phyloP scores from a whole-genome alignment of 2,888 invertebrate species.

The Dromius quadrimaculatus region DNA sequence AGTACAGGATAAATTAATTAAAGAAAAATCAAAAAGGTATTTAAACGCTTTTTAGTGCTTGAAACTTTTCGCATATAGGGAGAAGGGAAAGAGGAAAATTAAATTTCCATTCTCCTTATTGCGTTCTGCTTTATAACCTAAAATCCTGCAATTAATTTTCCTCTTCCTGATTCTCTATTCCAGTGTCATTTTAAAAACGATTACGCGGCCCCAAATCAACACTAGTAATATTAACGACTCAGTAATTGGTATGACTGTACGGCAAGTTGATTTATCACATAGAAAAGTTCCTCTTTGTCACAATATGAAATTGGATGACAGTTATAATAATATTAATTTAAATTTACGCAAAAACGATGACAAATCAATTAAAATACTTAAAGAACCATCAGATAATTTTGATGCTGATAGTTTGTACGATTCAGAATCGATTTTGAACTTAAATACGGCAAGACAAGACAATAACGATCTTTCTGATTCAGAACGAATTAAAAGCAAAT shows the following conservation, averaged over 20 bases:
- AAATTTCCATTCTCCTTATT: conserved; percentile 61
- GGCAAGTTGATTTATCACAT: neutral
- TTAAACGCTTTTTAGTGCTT: neutral
- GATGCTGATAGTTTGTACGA: conserved; percentile 20
- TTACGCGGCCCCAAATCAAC: conserved; percentile 62
- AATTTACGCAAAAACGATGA: neutral
- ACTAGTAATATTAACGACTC: conserved; percentile 62
- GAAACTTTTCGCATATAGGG: conserved; percentile 56
- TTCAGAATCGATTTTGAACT: neutral
- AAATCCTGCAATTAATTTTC: conserved; percentile 52
- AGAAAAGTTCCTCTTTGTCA: conserved; percentile 8
- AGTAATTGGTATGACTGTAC: conserved; percentile 60
- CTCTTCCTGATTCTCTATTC: conserved; percentile 50
- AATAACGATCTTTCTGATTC: neutral
- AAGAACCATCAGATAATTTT: conserved; percentile 8
- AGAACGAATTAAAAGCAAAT: conserved; percentile 17
- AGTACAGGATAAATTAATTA: neutral
- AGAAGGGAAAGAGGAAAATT: conserved; percentile 62
- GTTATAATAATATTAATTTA: neutral
- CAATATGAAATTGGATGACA: neutral
- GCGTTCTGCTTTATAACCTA: neutral
- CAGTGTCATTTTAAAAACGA: conserved; percentile 57
- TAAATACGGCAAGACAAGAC: conserved; percentile 6
- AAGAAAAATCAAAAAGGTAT: conserved; percentile 19
- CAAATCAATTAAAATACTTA: neutral